phyloP scores from a whole-genome alignment of 2,113 vertebrate genomes.

The Zosterops hypoxanthus region DNA sequence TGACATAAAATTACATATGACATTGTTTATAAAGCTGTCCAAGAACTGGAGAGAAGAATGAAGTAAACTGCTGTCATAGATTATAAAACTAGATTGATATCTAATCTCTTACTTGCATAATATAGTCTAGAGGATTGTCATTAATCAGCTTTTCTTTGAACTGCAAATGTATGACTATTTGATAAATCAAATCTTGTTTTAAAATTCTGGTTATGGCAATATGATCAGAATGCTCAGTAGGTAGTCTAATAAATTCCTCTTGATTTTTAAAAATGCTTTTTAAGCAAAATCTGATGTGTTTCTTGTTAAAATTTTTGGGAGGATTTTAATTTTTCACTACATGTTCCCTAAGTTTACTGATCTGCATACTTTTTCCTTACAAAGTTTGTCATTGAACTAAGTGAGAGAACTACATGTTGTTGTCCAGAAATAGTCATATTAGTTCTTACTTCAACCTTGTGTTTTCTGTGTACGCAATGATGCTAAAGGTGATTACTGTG shows the following conservation, averaged over 20 bases:
- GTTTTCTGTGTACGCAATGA: background rate
- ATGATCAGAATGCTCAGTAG: background rate
- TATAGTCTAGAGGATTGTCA: background rate
- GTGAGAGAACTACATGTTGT: background rate
- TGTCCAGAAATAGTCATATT: background rate
- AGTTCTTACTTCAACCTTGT: background rate
- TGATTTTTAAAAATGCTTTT: background rate
- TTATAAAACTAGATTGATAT: background rate
- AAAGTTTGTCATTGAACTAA: background rate
- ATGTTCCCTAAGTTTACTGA: background rate
- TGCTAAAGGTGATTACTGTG: background rate
- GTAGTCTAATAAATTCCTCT: background rate
- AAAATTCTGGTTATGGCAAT: background rate
- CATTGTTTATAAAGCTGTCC: background rate
- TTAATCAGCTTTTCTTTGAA: background rate
- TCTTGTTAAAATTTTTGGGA: background rate
- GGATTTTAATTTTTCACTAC: background rate
- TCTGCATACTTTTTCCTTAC: background rate
- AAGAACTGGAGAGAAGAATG: background rate
- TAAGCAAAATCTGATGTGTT: background rate
- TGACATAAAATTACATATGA: background rate
- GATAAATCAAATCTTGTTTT: background rate
- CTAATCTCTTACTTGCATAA: background rate
- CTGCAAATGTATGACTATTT: background rate
- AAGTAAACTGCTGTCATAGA: background rate